phyloP scores from a whole-genome alignment of 2,113 vertebrate genomes.

The Glaucomys volans region DNA sequence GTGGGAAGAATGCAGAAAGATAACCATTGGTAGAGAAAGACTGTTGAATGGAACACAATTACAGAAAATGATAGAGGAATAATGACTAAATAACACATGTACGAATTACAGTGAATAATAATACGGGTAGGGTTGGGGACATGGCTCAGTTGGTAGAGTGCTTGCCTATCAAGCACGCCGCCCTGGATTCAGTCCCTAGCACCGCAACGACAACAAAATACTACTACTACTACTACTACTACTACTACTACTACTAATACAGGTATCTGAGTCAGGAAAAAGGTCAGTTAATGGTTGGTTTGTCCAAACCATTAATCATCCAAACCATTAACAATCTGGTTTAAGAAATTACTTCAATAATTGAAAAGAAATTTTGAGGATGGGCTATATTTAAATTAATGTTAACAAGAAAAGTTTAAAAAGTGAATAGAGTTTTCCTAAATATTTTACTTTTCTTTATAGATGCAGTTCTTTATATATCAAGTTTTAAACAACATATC shows the following conservation, averaged over 20 bases:
- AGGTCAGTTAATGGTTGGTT: not conserved
- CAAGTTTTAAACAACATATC: constrained; percentile 30
- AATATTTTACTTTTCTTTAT: constrained; percentile 54
- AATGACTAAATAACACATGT: constrained; percentile 17
- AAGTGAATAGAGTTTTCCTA: constrained; percentile 1
- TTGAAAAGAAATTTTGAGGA: not conserved
- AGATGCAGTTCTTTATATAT: constrained; percentile 7
- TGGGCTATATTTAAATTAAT: constrained; percentile 26
- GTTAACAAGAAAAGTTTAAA: constrained; percentile 4
- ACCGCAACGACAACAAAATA: too few species aligned
- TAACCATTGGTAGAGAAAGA: not conserved
- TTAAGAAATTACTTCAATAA: constrained; percentile 41
- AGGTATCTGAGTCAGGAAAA: not conserved
- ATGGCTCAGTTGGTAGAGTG: too few species aligned
- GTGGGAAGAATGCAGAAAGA: not conserved
- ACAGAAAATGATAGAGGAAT: not conserved
- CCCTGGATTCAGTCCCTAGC: too few species aligned
- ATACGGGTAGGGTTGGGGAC: too few species aligned
- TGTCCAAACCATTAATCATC: constrained; percentile 30
- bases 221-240: too few species aligned
- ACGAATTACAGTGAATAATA: not conserved
- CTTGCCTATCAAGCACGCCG: too few species aligned
- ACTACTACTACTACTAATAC: too few species aligned
- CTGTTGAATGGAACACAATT: not conserved
- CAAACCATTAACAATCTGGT: not conserved